Percentiles rank a stretch among this genome's conserved stretches.
Conservation (phyloP, 2,888 invertebrate genomes). For the Salpingus planirostris region DNA sequence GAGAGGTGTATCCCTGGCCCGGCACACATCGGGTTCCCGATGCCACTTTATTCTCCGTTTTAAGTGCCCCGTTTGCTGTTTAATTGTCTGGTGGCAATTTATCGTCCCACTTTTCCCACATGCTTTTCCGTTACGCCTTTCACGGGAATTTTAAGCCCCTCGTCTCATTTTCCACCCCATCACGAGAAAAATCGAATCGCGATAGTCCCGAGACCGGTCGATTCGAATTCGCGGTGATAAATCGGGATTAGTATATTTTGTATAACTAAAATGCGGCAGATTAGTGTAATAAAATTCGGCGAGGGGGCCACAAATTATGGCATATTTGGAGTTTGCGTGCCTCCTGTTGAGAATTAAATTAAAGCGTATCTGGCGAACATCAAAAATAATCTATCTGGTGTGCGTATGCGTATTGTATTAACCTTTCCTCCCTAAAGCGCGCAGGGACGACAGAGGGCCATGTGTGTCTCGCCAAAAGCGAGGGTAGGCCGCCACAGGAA, state of each 20-base stretch:
- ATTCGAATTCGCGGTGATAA: too few species aligned
- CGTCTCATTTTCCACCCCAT: too few species aligned
- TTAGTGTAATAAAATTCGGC: constrained; percentile 35
- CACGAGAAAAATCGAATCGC: too few species aligned
- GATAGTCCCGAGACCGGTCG: constrained; percentile 4
- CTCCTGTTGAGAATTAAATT: constrained; percentile 39
- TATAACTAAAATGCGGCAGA: constrained; percentile 28
- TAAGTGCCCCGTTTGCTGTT: constrained; percentile 29
- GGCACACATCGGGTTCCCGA: constrained; percentile 15
- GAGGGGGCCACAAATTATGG: constrained; percentile 35
- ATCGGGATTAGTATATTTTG: constrained; percentile 25
- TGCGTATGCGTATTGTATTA: constrained; percentile 29
- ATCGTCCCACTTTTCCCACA: constrained; percentile 20
- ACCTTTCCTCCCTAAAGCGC: too few species aligned
- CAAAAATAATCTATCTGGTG: constrained; percentile 38
- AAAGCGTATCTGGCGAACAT: constrained; percentile 40
- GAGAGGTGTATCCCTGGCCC: constrained; percentile 1
- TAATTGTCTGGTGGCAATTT: constrained; percentile 30
- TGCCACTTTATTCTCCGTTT: constrained; percentile 24
- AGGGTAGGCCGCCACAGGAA: too few species aligned
- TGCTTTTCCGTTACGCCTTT: constrained; percentile 15
- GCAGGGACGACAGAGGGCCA: too few species aligned
- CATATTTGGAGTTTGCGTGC: constrained; percentile 37
- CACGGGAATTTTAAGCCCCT: constrained; percentile 6
- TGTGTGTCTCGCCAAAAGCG: constrained; percentile 37